Evolutionary conservation across 2,113 vertebrate genomes (phyloP), one percentile per base, ranked within the genome.

Genomic region (Salvelinus namaycush): DNA sequence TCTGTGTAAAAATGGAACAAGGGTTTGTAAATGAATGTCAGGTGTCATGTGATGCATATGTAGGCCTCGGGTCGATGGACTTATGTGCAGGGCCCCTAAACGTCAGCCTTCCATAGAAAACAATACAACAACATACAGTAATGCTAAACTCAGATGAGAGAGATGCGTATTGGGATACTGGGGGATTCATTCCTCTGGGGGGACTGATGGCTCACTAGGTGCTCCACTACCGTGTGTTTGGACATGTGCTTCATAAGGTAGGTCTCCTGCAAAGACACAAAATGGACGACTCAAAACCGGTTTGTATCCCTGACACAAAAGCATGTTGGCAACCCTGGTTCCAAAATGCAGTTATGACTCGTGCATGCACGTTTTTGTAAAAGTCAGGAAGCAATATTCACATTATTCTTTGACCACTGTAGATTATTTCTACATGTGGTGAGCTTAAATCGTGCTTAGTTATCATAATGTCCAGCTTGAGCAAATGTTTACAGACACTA

Each of bases 191-290:
- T 98, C 91, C 97, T 94, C 94, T 97, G 97, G 16, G 97, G 97
- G 0, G 97, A 99, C 90, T 98, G 97, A 81, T 98, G 96, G 88
- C 92, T 97, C 84, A 98, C 96, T 73, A 97, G 94, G 89, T 98
- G 97, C 83, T 99, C 97, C 85, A 99, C 97, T 89, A 98, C 97
- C 0, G 97, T 98, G 90, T 99, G 97, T 94, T 99, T 99, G 89
- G 97, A 98, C 97, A 99, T 99, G 95, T 99, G 97, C 95, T 99
- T 99, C 96, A 98, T 99, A 91, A 99, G 92, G 90, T 99, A 98
- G 78, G 97, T 99, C 94, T 99, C 97, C 97, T 98, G 87, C 39
- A 29, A 85, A 77, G 22, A 76, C 60, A 66, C 2, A 68, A 49
- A 73, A 51, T 22, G 64, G 48, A 3, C 1, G 49, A 27, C 14